Evolutionary conservation across 2,113 vertebrate species (phyloP).

Genomic region (Gasterosteus nipponicus): DNA sequence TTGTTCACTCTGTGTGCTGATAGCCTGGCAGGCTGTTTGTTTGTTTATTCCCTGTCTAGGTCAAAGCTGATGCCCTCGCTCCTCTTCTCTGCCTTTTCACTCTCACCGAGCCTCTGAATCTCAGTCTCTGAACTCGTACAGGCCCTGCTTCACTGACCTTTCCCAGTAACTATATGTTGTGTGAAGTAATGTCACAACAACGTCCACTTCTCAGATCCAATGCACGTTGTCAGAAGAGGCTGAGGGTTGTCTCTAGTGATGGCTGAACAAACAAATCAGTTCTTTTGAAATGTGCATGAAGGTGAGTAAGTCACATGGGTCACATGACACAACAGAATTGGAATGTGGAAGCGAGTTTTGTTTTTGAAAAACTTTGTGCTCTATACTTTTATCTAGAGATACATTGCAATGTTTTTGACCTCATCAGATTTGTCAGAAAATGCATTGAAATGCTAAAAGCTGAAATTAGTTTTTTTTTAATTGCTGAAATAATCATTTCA

Average conservation of each 20-base stretch:
- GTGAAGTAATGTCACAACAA: conserved; percentile 50
- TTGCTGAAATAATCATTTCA: no score
- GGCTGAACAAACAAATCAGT: neutral
- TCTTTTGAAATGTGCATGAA: conserved; percentile 2
- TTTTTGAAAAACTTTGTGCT: neutral
- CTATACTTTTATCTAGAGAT: neutral
- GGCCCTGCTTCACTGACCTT: conserved; percentile 53
- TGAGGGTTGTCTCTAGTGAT: neutral
- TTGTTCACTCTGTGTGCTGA: conserved; percentile 67
- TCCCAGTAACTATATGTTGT: conserved; percentile 46
- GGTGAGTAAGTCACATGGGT: neutral
- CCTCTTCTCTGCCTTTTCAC: conserved; percentile 45
- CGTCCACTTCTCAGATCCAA: conserved; percentile 26
- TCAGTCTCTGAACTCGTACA: conserved; percentile 23
- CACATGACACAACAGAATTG: neutral
- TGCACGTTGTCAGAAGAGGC: conserved; percentile 3
- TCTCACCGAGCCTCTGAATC: conserved; percentile 26
- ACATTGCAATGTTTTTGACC: neutral
- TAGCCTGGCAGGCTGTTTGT: conserved; percentile 70
- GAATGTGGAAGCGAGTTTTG: neutral
- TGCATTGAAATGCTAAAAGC: no score
- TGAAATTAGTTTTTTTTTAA: no score
- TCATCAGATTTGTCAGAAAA: neutral
- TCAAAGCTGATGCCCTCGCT: conserved; percentile 70
- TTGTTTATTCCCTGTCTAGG: conserved; percentile 74